phyloP scores from a whole-genome alignment of 2,797 vertebrate genomes.

The Eremophila alpestris region DNA sequence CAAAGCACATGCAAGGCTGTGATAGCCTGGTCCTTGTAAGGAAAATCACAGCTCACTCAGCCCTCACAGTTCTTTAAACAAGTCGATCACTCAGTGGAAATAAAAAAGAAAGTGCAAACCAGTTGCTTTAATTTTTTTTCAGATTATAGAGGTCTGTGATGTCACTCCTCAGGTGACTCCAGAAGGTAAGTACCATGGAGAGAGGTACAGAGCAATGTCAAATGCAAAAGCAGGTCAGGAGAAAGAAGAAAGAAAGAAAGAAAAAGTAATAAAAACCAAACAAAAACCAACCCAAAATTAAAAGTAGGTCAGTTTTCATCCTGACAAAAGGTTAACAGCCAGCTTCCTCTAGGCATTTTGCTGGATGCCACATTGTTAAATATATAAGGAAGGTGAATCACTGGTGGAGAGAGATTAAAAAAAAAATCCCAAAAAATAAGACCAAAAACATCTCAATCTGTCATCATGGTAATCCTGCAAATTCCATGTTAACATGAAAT shows the following conservation, averaged over 20 bases:
- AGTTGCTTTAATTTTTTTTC: background rate
- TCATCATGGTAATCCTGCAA: background rate
- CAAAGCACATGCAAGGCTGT: background rate
- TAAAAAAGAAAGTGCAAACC: background rate
- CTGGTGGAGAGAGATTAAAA: accelerated
- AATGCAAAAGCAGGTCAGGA: background rate
- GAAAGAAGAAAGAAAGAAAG: background rate
- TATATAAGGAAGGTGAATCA: background rate
- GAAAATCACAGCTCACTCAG: background rate
- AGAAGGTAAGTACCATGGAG: background rate
- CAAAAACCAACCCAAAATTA: background rate
- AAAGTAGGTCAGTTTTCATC: conserved; percentile 13
- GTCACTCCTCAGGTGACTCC: background rate
- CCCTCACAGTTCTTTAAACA: background rate
- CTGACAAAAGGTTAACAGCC: background rate
- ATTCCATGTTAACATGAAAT: background rate
- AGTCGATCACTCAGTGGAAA: background rate
- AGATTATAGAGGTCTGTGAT: background rate
- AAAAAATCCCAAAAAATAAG: background rate
- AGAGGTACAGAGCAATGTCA: background rate
- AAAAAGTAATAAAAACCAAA: background rate
- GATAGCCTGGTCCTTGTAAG: background rate
- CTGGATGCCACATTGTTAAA: background rate
- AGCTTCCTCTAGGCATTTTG: background rate
- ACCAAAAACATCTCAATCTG: background rate